phyloP scores from a whole-genome alignment of 2,888 invertebrate genomes.

The Apamea epomidion region DNA sequence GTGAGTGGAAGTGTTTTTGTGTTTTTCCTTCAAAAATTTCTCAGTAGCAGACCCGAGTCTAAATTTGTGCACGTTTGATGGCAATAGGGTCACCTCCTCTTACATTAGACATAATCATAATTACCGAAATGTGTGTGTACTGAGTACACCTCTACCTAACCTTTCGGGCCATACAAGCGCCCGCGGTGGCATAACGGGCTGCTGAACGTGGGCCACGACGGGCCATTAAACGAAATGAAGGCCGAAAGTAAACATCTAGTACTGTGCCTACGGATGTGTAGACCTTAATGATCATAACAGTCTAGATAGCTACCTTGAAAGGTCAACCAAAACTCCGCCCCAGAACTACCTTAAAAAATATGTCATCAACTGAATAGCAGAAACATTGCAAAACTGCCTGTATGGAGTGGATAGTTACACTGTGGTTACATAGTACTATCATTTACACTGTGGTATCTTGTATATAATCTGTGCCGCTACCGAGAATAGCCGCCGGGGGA shows the following conservation, averaged over 20 bases:
- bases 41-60: background rate
- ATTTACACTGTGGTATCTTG: slow-evolving; percentile 33
- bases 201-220: background rate
- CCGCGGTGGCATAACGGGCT: background rate
- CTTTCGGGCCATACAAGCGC: no score
- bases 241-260: background rate
- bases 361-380: background rate
- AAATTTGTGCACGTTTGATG: background rate
- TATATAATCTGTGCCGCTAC: slow-evolving; percentile 31
- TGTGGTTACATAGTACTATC: slow-evolving; percentile 6
- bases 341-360: background rate
- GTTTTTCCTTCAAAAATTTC: background rate
- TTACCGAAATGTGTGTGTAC: background rate
- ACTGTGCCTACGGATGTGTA: no score
- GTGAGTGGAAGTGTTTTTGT: background rate
- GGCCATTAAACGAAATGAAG: background rate
- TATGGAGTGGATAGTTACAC: slow-evolving; percentile 14
- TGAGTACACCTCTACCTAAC: background rate
- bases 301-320: background rate
- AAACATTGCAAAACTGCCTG: background rate
- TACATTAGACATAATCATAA: background rate
- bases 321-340: background rate
- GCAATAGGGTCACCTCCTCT: background rate
- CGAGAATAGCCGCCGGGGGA: slow-evolving; percentile 40
- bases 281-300: no score